A percentile compares a stretch with the other conserved stretches of the same genome.
phyloP scores from a whole-genome alignment of 2,797 vertebrate genomes.

The Siniperca scherzeri region DNA sequence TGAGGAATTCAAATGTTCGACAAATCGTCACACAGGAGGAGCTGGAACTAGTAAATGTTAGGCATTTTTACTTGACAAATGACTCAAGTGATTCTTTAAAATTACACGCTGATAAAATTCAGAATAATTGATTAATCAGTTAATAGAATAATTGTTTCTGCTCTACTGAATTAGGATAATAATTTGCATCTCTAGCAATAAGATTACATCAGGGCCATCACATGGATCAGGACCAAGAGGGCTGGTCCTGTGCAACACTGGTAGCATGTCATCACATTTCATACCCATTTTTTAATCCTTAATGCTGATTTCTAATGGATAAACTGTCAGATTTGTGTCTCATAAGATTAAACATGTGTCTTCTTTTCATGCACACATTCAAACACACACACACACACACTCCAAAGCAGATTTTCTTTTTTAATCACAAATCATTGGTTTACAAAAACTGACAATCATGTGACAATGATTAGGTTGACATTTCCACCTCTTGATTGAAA shows the following conservation, averaged over 20 bases:
- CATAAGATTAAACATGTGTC: constrained; percentile 33
- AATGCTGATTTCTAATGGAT: constrained; percentile 30
- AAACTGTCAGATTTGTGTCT: constrained; percentile 44
- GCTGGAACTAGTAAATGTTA: neutral
- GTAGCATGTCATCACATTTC: neutral
- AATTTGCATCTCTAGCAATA: neutral
- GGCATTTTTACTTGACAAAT: neutral
- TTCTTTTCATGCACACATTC: neutral
- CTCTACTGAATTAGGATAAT: neutral
- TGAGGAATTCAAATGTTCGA: neutral
- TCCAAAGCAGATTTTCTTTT: constrained; percentile 39
- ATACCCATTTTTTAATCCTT: constrained; percentile 20
- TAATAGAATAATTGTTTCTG: neutral
- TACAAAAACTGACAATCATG: constrained; percentile 70
- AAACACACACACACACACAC: neutral
- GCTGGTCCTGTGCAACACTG: neutral
- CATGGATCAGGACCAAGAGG: neutral
- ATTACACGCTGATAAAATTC: neutral
- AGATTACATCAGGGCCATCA: too few relatives aligned
- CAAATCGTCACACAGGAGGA: neutral
- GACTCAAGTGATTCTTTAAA: neutral
- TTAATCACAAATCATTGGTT: constrained; percentile 71
- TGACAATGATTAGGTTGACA: constrained; percentile 44
- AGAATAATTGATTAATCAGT: neutral
- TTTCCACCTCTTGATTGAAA: constrained; percentile 36